Percentiles rank a stretch among this genome's conserved stretches.
Conservation (phyloP, 2,113 vertebrate genomes). For the Heloderma charlesbogerti region DNA sequence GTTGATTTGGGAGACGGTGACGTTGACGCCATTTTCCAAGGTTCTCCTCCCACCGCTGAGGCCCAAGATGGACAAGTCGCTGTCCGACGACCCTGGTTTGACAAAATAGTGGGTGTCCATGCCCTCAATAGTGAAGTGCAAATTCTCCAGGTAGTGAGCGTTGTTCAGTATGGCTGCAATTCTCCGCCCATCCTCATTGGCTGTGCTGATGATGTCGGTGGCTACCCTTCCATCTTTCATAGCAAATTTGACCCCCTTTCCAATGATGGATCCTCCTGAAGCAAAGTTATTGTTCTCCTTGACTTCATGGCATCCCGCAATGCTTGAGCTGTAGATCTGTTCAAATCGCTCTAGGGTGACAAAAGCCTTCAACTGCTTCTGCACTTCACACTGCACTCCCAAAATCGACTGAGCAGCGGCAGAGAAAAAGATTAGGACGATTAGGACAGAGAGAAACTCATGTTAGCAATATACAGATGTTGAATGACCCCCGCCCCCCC, state of each 20-base stretch:
- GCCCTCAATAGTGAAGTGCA: slow-evolving; percentile 92
- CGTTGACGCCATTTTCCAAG: slow-evolving; percentile 94
- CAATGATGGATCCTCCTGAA: slow-evolving; percentile 89
- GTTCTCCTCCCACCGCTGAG: slow-evolving; percentile 93
- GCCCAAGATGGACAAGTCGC: slow-evolving; percentile 91
- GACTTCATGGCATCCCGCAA: slow-evolving; percentile 87
- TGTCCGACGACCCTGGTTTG: slow-evolving; percentile 89
- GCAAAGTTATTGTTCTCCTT: slow-evolving; percentile 86
- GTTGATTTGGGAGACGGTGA: slow-evolving; percentile 97
- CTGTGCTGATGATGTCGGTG: slow-evolving; percentile 95
- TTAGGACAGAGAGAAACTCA: neutral
- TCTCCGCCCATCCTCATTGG: slow-evolving; percentile 93
- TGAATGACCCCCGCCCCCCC: neutral
- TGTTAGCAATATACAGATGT: slow-evolving; percentile 25
- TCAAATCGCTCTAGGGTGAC: slow-evolving; percentile 94
- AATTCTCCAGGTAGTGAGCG: slow-evolving; percentile 90
- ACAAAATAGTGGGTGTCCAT: slow-evolving; percentile 96
- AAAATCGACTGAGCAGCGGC: slow-evolving; percentile 85
- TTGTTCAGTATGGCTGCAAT: slow-evolving; percentile 92
- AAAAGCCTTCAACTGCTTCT: slow-evolving; percentile 96
- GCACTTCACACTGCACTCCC: slow-evolving; percentile 96
- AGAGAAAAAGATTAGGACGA: slow-evolving; percentile 33
- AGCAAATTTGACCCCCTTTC: slow-evolving; percentile 94
- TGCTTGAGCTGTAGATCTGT: slow-evolving; percentile 88
- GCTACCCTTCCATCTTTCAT: slow-evolving; percentile 89